Base-by-base conservation (phyloP, 35 echinoderm and acorn worm species). In the Lytechinus variegatus region DNA sequence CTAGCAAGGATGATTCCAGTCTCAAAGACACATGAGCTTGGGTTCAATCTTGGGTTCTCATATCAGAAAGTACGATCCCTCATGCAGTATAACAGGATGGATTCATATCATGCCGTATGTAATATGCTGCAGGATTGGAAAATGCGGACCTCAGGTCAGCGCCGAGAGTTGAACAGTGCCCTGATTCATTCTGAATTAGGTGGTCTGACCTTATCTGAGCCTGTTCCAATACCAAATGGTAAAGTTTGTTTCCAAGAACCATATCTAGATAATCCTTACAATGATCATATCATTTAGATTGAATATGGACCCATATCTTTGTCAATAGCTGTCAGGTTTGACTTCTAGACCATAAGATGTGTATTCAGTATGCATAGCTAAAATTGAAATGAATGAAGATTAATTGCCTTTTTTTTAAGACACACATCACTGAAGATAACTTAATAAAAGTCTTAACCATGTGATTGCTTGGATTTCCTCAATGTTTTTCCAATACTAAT, bases 61-160 rank as follows among this genome's bases (percentile, higher is more conserved):
- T n/a, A 79, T 79, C n/a, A 16, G n/a, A 4, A 79, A n/a, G 88
- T 52, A 44, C 29, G 52, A 54, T 7, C 0, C 29, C 3, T 12
- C 28, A 6, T 90, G 28, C 29, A 90, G 28, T 51, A 9, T 28
- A 4, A 89, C 87, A 33, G 11, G 28, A 44, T 52, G 88, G 27
- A 90, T 54, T 2, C 28, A 12, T 10, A 24, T 14, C 10, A 51
- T 54, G 88, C 29, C 88, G 52, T 54, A 54, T 10, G 12, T 1
- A 6, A 54, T 21, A 44, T 90, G 88, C 88, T 90, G 88, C 88
- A 52, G 88, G 88, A 90, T 1, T 90, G 88, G 88, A 90, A 90
- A 54, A 90, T 14, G 5, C 28, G 52, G 28, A 90, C 88, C 10
- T 6, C 10, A 4, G 88, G 52, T 27, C 88, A 90, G 24, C 28